Conservation (phyloP, 2,113 vertebrate genomes). For the Crotalus tigris region DNA sequence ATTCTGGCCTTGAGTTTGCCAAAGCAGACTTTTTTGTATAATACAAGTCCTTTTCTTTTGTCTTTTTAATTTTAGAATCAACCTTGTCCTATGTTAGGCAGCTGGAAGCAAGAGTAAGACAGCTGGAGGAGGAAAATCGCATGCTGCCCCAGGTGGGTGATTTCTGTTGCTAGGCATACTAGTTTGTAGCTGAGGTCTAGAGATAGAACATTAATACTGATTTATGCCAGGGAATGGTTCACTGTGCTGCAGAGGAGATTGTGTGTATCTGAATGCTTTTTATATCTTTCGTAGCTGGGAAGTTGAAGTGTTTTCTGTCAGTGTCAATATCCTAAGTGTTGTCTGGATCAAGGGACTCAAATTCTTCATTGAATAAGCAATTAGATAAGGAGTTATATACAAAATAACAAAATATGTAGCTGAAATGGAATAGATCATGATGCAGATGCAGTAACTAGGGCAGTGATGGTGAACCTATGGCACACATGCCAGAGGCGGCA, state of each 20-base stretch:
- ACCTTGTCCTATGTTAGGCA: constrained; percentile 85
- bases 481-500: no score
- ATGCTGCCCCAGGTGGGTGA: constrained; percentile 82
- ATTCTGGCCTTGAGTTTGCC: constrained; percentile 37
- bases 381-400: background rate
- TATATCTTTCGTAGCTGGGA: background rate
- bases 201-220: background rate
- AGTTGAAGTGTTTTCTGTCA: background rate
- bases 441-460: no score
- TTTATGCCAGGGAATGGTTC: background rate
- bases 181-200: constrained; percentile 60
- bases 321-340: background rate
- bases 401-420: background rate
- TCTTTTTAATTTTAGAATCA: constrained; percentile 79
- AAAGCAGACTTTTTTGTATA: constrained; percentile 69
- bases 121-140: constrained; percentile 82
- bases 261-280: background rate
- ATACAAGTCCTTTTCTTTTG: constrained; percentile 68
- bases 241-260: background rate
- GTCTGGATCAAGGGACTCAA: background rate
- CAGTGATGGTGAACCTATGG: background rate
- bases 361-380: background rate
- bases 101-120: constrained; percentile 83
- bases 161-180: constrained; percentile 56
- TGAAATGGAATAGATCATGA: background rate